Evolutionary conservation across 2,888 invertebrate species (phyloP), one percentile per base, ranked within the genome.

Genomic region (Agrochola circellaris): DNA sequence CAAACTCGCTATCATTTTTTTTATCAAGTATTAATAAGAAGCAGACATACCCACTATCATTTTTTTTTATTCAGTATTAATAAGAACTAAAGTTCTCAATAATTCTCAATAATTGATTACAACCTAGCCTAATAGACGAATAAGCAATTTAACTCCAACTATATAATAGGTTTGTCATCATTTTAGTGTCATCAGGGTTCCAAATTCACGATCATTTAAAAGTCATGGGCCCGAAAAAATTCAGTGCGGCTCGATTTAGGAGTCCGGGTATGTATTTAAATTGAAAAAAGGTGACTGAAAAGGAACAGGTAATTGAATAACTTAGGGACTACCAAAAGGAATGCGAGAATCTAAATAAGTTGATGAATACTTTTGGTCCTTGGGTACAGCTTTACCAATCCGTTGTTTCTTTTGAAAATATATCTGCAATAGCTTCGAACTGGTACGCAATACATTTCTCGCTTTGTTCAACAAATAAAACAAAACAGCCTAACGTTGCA

Each of bases 361-460:
- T 51, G 51, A 51, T 51, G 9, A 42, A 42, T 45, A 7, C 26
- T 45, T 45, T 45, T 66, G 11, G 45, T 26, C 6, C 26, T 42
- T 30, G 6, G 7, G 2, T 17, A 34, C 2, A 30, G 17, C 15
- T 17, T n/a, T 1, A 20, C 1, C 17, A n/a, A 48, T 34, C 20
- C 20, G 3, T 48, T 15, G 23, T 15, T 0, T 23, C 6, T 9
- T 45, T 6, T 17, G 30, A 70, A 62, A 64, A 2, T 13, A 17
- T 34, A 20, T 9, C 34, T 23, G 6, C 9, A 69, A 0, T 1
- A 48, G 13, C 38, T 34, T 34, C 34, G 34, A 61, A 71, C 17
- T 11, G 34, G 2, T 23, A 74, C 34, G 20, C 34, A 51, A 38
- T 72, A 51, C 83, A 74, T 11, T 71, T 13, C 72, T 65, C 26